These are phyloP conservation scores for Kryphioiulus occultus DNA, from an alignment of 2,888 invertebrate genomes.

Conservation along the genomic window DNA sequence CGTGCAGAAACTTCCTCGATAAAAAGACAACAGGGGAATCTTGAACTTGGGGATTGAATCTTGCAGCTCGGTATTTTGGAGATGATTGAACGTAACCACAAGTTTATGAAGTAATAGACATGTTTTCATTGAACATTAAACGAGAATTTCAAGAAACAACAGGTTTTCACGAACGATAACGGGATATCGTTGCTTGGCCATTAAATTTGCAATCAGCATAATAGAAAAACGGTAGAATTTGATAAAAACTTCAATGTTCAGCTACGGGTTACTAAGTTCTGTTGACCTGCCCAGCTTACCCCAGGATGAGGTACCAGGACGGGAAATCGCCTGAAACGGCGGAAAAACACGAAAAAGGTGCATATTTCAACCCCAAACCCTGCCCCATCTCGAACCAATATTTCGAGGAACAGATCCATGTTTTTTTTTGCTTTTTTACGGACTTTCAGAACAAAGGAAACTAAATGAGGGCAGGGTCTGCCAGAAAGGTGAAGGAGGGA, in stretches of 20 bases:
- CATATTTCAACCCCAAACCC: background rate
- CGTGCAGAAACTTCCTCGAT: too few species aligned
- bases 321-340: background rate
- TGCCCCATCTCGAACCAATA: background rate
- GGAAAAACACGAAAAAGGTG: background rate
- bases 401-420: background rate
- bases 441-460: constrained; percentile 16
- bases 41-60: too few species aligned
- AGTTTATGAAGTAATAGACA: too few species aligned
- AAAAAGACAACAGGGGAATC: too few species aligned
- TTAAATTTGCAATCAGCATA: background rate
- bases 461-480: constrained; percentile 20
- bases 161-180: background rate
- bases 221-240: background rate
- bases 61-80: too few species aligned
- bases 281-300: background rate
- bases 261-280: background rate
- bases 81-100: too few species aligned
- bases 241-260: background rate
- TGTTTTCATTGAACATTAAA: too few species aligned
- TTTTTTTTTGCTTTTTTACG: background rate
- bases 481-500: background rate
- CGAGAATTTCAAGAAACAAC: background rate
- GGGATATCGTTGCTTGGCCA: background rate
- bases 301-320: background rate